These are phyloP conservation scores for Cettia cetti DNA, from an alignment of 2,113 vertebrate genomes.

Conservation along the genomic window DNA sequence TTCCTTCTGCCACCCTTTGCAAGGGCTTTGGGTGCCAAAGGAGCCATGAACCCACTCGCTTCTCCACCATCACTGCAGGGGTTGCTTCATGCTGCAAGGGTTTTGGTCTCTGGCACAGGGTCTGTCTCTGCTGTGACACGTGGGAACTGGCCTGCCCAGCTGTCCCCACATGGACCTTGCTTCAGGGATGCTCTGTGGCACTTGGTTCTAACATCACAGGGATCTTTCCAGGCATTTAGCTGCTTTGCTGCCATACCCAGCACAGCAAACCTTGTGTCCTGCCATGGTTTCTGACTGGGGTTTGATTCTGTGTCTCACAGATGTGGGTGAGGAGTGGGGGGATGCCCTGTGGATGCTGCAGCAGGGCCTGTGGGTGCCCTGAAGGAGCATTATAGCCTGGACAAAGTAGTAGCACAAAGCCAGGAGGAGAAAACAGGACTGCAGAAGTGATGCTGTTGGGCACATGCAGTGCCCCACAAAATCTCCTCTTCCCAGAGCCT, in stretches of 20 bases:
- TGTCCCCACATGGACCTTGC: neutral
- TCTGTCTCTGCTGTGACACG: neutral
- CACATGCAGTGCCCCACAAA: fast-evolving
- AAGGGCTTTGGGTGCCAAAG: neutral
- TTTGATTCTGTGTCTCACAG: neutral
- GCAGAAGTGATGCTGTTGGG: neutral
- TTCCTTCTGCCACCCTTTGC: neutral
- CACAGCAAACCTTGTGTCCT: neutral
- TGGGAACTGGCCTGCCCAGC: neutral
- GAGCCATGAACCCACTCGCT: fast-evolving
- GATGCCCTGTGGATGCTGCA: fast-evolving
- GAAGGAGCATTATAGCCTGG: neutral
- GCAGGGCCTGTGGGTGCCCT: fast-evolving
- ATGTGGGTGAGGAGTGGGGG: neutral
- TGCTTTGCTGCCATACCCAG: neutral
- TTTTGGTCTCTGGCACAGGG: neutral
- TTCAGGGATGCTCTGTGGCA: neutral
- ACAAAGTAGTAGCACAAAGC: neutral
- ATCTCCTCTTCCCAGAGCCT: neutral
- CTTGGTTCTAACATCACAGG: neutral
- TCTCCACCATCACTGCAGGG: neutral
- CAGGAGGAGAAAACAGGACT: neutral
- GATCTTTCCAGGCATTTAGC: neutral
- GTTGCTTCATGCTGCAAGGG: fast-evolving
- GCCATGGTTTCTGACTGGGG: neutral